These are phyloP conservation scores for Chionomys nivalis DNA, from an alignment of 2,113 vertebrate species.

Conservation along the genomic window DNA sequence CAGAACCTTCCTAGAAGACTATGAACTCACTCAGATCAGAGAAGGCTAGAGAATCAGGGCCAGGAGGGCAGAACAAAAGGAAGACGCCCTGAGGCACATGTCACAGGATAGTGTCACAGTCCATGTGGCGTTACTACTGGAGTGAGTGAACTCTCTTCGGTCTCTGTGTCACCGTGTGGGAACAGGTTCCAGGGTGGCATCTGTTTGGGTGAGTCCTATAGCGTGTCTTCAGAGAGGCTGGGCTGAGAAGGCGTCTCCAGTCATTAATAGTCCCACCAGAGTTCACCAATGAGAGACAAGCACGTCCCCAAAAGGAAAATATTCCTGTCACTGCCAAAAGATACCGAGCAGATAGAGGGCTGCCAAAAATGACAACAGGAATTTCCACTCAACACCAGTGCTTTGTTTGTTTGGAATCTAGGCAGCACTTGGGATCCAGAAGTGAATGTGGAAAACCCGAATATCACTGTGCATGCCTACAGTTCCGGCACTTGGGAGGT, in stretches of 20 bases:
- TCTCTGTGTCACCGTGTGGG: background rate
- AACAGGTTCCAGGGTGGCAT: background rate
- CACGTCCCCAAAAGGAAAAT: background rate
- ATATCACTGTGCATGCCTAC: background rate
- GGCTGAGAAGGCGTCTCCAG: background rate
- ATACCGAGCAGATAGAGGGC: background rate
- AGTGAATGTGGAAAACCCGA: background rate
- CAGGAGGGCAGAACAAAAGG: background rate
- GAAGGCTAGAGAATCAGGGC: background rate
- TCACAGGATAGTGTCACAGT: background rate
- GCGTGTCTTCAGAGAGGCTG: background rate
- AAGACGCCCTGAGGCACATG: background rate
- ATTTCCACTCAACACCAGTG: conserved; percentile 2
- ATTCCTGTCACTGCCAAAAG: background rate
- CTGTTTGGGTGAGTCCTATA: background rate
- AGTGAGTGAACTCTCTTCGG: background rate
- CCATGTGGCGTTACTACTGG: background rate
- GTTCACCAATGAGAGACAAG: background rate
- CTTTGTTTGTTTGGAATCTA: background rate
- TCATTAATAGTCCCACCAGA: background rate
- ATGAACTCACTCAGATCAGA: background rate
- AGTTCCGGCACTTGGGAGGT: background rate
- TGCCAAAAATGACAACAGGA: conserved; percentile 36
- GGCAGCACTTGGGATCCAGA: background rate
- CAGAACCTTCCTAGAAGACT: background rate